Evolutionary conservation across 2,113 vertebrate species (phyloP), one percentile per base, ranked within the genome.

Genomic region (Lichenostomus cassidix): DNA sequence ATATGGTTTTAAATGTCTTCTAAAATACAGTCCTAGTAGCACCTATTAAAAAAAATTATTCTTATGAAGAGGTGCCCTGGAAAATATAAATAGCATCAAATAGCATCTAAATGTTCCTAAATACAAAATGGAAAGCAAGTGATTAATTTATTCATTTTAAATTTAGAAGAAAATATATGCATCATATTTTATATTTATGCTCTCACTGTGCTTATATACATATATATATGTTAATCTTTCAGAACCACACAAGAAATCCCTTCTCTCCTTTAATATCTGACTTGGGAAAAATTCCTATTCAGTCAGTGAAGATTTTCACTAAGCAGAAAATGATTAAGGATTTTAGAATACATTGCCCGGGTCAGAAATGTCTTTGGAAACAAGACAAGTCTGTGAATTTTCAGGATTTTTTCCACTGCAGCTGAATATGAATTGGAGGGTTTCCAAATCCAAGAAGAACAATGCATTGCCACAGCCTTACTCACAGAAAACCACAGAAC

Each of bases 301-400:
- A 49, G n/a, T 55, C 41, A 56, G 44, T 21, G 28, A 90, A 79
- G 69, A 75, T 75, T 94, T 94, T 90, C 64, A 90, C 47, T 37
- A 64, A 92, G 83, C 41, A 94, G 69, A 90, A 93, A 80, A 70
- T 59, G 1, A 92, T 91, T 88, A 70, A 93, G 44, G 60, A 89
- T 74, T 92, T 96, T 70, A 64, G 60, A 92, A 86, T 92, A 86
- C 41, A 33, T 74, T 86, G 35, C 49, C 76, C 49, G 60, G 91
- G 92, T 95, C 88, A 90, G 83, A 75, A 82, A 44, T 65, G 39
- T 41, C 82, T 90, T 91, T 96, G 79, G 92, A 96, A 94, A 86
- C 28, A 86, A 52, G 76, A 86, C 56, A 92, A 93, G 35, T 31
- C 73, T 52, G 16, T 62, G 92, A 86, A 83, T 71, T 93, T 92